phyloP scores from a whole-genome alignment of 92 coral and sea anemone genomes.

The Diadumene lineata region DNA sequence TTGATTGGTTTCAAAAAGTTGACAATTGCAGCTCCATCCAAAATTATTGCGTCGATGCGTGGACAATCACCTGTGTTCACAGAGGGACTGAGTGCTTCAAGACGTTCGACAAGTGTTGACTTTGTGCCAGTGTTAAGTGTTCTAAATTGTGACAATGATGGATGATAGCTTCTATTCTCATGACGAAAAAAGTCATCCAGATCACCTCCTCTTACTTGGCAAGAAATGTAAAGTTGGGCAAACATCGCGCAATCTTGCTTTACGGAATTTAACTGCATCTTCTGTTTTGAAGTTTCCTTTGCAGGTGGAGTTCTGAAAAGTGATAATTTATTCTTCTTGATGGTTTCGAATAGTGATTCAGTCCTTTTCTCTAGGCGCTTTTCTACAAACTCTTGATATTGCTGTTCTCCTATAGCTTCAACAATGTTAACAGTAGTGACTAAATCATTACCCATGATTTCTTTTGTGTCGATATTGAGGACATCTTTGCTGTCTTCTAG shows the following conservation, averaged over 20 bases:
- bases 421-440: constrained; percentile 7
- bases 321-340: neutral
- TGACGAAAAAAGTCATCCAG: neutral
- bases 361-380: constrained; percentile 3
- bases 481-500: constrained; percentile 17
- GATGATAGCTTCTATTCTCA: neutral
- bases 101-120: neutral
- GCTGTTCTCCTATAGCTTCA: constrained; percentile 6
- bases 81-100: neutral
- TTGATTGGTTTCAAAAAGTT: constrained; percentile 18
- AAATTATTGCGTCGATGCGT: neutral
- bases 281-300: neutral
- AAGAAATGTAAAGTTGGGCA: neutral
- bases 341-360: neutral
- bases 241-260: neutral
- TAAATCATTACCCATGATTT: constrained; percentile 1
- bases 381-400: constrained; percentile 6
- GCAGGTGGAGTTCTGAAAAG: neutral
- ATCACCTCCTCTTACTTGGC: neutral
- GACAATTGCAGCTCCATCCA: constrained; percentile 19
- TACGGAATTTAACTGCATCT: neutral
- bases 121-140: neutral
- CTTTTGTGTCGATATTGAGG: constrained; percentile 14
- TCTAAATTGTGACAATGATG: neutral
- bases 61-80: neutral